A percentile compares a stretch with the other conserved stretches of the same genome.
These are phyloP conservation scores for Dicycla oo DNA, from an alignment of 2,888 invertebrate species.

Conservation along the genomic window DNA sequence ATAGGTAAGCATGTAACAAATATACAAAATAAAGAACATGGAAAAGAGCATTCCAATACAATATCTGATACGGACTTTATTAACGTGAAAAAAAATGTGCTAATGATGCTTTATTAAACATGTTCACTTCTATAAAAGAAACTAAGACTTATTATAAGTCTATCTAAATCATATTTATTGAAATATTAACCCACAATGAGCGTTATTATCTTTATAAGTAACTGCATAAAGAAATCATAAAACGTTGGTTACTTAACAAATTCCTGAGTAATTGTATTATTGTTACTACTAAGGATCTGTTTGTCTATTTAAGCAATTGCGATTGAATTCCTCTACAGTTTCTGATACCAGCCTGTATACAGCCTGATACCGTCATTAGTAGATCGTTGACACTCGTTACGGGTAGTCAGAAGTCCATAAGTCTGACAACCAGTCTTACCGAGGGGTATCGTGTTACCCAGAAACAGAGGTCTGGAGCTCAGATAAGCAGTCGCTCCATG, in stretches of 20 bases:
- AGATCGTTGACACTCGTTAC: too few relatives aligned
- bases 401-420: background rate
- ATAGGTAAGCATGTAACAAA: conserved; percentile 6
- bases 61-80: background rate
- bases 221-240: conserved; percentile 19
- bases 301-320: background rate
- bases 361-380: too few relatives aligned
- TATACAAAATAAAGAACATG: background rate
- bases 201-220: conserved; percentile 19
- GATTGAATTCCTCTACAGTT: background rate
- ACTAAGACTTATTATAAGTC: conserved; percentile 1
- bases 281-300: conserved; percentile 1
- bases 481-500: too few relatives aligned
- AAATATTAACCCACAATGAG: conserved; percentile 41
- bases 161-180: conserved; percentile 36
- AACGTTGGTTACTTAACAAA: conserved; percentile 4
- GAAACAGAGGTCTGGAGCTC: too few relatives aligned
- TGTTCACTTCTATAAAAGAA: background rate
- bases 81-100: conserved; percentile 3
- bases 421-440: background rate
- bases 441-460: too few relatives aligned
- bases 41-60: conserved; percentile 6
- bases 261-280: conserved; percentile 26
- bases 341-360: too few relatives aligned
- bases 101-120: conserved; percentile 22